Evolutionary conservation across 2,888 invertebrate species (phyloP).

Genomic region (Drosophila suboccidentalis): DNA sequence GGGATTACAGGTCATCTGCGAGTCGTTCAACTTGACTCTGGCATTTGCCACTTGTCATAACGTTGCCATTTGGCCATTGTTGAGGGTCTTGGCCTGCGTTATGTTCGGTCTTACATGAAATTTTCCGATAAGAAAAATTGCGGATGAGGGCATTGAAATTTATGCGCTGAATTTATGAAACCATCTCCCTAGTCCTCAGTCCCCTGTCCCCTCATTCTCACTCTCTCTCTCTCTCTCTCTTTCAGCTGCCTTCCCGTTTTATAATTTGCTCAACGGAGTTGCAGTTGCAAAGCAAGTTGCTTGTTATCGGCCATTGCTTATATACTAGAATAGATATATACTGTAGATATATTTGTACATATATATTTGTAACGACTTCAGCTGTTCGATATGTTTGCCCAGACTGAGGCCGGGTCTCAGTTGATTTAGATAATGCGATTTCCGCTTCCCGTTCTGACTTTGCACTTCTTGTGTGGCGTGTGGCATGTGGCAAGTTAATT

Average conservation of each 20-base stretch:
- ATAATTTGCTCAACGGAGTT: constrained; percentile 63
- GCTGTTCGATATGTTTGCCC: constrained; percentile 48
- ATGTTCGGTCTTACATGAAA: constrained; percentile 55
- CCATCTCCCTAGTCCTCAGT: neutral
- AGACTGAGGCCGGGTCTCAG: constrained; percentile 34
- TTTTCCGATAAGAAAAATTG: constrained; percentile 69
- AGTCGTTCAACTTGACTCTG: constrained; percentile 6
- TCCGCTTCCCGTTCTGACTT: constrained; percentile 36
- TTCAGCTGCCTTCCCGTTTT: constrained; percentile 21
- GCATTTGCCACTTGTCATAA: constrained; percentile 43
- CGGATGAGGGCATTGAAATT: constrained; percentile 72
- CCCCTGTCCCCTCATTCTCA: neutral
- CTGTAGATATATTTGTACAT: constrained; percentile 2
- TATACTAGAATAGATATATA: constrained; percentile 11
- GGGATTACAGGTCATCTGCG: constrained; percentile 5
- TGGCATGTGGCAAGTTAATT: constrained; percentile 32
- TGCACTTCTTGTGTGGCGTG: constrained; percentile 34
- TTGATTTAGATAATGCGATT: constrained; percentile 65
- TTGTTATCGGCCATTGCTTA: constrained; percentile 48
- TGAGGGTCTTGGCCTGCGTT: constrained; percentile 41
- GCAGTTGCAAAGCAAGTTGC: too few relatives aligned
- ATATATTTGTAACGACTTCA: neutral
- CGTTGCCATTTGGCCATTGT: constrained; percentile 59
- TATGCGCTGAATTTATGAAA: constrained; percentile 70
- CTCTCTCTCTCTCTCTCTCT: neutral